Evolutionary conservation across 2,888 invertebrate genomes (phyloP).

Genomic region (Cataglyphis livida): DNA sequence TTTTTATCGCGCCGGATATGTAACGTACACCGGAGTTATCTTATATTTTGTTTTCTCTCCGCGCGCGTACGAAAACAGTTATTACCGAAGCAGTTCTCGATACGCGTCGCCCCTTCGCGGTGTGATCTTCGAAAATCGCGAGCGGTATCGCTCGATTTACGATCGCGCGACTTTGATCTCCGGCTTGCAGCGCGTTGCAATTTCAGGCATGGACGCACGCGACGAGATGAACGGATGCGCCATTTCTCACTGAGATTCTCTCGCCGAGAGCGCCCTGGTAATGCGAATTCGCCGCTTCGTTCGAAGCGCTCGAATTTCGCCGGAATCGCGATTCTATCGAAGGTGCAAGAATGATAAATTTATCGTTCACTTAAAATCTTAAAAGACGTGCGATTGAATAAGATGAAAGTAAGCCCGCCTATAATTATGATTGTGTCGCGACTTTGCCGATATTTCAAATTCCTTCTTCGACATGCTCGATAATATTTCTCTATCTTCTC

Average conservation of each 20-base stretch:
- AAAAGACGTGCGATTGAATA: background rate
- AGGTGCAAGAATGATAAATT: background rate
- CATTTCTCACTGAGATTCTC: slow-evolving; percentile 1
- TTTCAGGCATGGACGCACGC: slow-evolving; percentile 22
- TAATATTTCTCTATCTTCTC: background rate
- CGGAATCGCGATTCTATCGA: background rate
- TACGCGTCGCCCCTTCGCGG: background rate
- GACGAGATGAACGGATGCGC: background rate
- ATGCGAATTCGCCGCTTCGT: background rate
- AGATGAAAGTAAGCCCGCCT: background rate
- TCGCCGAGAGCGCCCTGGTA: background rate
- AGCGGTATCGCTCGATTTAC: slow-evolving; percentile 23
- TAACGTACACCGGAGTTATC: slow-evolving; percentile 42
- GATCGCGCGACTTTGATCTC: slow-evolving; percentile 8
- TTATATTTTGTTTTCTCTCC: slow-evolving; percentile 36
- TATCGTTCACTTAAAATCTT: background rate
- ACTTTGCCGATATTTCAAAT: background rate
- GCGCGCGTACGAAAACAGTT: slow-evolving; percentile 41
- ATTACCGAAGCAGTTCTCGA: slow-evolving; percentile 25
- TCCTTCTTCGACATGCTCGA: background rate
- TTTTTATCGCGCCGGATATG: slow-evolving; percentile 47
- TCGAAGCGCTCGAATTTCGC: background rate
- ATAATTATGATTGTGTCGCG: no score
- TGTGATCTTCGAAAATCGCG: background rate
- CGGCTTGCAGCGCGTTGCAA: background rate